Base-by-base conservation (phyloP, 35 echinoderm and acorn worm genomes). In the Heliocidaris tuberculata region DNA sequence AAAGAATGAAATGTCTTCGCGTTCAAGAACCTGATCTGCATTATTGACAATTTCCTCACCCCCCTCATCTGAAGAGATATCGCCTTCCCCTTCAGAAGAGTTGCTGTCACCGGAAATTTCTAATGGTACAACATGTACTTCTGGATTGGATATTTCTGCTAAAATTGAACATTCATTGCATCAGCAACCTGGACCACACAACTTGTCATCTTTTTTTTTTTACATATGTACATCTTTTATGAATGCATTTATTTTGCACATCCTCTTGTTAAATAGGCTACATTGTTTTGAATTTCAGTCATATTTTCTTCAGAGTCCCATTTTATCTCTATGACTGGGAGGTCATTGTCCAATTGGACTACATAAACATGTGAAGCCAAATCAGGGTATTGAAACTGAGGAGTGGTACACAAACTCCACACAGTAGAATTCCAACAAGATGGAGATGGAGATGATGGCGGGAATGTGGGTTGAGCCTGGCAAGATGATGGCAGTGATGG, bases 111-210 rank as follows among this genome's bases (percentile, higher is more conserved):
- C n/a, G n/a, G n/a, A n/a, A 92, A 19, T 30, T n/a, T 92, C 90
- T 24, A 50, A 11, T 50, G 90, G 47, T 92, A n/a, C n/a, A n/a
- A 50, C 90, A 92, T 3, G 12, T 92, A 27, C 88, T 90, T 90
- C 47, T 92, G 50, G 12, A 8, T 50, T 10, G 15, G 90, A 30
- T 92, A 2, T 92, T 92, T 92, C 90, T 92, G 42, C 10, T 27
- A 95, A 35, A 88, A 94, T 96, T 35, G 48, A 47, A 94, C 95
- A 96, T 27, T 94, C 92, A 86, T 65, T 94, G 86, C 95, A 96
- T 29, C 92, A 9, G 31, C 93, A 90, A 6, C 92, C 95, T 96
- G 95, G 95, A 48, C 95, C 92, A 94, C 93, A 96, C 30, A 60
- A 31, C 16, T 59, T 47, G 17, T 49, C 85, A 48, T 49, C 48